Conservation (phyloP, 2,797 vertebrate species). For the Falco rusticolus region DNA sequence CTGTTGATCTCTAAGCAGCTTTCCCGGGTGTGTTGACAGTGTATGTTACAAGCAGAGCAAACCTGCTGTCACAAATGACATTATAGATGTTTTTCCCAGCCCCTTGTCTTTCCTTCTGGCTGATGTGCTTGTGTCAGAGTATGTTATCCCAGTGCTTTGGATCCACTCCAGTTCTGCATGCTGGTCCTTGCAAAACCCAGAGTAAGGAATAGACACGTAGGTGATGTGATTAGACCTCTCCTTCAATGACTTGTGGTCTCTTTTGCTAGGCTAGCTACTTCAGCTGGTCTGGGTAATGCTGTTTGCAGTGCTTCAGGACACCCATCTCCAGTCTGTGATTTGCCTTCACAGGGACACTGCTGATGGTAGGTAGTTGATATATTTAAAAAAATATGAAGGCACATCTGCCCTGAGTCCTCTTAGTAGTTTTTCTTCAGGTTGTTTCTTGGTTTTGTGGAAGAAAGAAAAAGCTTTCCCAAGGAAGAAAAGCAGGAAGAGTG, state of each 20-base stretch:
- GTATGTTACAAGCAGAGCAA: constrained; percentile 1
- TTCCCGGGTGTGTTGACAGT: not conserved
- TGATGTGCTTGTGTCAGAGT: not conserved
- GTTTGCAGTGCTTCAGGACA: not conserved
- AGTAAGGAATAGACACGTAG: not conserved
- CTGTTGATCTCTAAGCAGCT: constrained; percentile 29
- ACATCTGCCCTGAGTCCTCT: not conserved
- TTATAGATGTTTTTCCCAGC: not conserved
- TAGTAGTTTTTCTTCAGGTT: not conserved
- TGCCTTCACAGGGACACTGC: not conserved
- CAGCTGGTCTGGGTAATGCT: not conserved
- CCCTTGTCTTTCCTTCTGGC: not conserved
- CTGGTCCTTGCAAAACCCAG: not conserved
- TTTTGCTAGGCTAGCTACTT: not conserved
- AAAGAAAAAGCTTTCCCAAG: not conserved
- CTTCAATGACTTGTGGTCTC: not conserved
- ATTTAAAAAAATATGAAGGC: not conserved
- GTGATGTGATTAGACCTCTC: not conserved
- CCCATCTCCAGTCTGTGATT: not conserved
- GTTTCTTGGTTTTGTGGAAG: not conserved
- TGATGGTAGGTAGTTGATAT: not conserved
- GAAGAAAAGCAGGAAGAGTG: not conserved
- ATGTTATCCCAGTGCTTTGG: accelerated
- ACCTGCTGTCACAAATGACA: not conserved
- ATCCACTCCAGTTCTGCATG: not conserved